phyloP scores from a whole-genome alignment of 1,140 invertebrate species.

The Trichonephila clavipes region DNA sequence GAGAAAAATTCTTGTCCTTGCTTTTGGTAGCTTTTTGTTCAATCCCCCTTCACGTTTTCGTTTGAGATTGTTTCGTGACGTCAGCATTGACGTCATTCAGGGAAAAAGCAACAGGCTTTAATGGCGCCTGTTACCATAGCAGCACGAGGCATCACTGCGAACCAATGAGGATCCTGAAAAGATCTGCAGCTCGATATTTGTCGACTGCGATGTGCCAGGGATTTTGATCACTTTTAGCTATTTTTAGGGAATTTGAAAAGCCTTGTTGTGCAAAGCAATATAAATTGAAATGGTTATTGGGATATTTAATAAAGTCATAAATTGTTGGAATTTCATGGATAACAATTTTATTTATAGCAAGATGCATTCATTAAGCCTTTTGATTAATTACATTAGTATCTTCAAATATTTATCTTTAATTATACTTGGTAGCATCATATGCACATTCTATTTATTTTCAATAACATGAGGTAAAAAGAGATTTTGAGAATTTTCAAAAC shows the following conservation, averaged over 20 bases:
- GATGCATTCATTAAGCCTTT: not conserved
- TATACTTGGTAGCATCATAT: too few relatives aligned
- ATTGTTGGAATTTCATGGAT: not conserved
- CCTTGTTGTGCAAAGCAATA: not conserved
- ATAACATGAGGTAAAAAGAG: too few relatives aligned
- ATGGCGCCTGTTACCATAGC: conserved; percentile 55
- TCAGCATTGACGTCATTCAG: conserved; percentile 73
- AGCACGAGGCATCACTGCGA: not conserved
- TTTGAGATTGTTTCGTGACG: conserved; percentile 64
- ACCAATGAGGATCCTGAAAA: conserved; percentile 49
- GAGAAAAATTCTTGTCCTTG: conserved; percentile 47
- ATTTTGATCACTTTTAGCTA: conserved; percentile 56
- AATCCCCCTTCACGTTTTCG: conserved; percentile 43
- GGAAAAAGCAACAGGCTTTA: conserved; percentile 73
- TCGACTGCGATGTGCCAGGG: conserved; percentile 44
- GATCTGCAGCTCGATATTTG: conserved; percentile 58
- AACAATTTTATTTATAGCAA: not conserved
- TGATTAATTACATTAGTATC: not conserved
- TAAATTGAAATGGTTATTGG: not conserved
- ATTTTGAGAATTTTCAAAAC: too few relatives aligned
- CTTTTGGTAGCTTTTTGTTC: conserved; percentile 33
- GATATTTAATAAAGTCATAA: not conserved
- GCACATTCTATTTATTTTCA: too few relatives aligned
- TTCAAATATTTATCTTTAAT: too few relatives aligned
- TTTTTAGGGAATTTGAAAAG: conserved; percentile 46